Evolutionary conservation across 2,113 vertebrate genomes (phyloP).

Genomic region (Tor tambroides): DNA sequence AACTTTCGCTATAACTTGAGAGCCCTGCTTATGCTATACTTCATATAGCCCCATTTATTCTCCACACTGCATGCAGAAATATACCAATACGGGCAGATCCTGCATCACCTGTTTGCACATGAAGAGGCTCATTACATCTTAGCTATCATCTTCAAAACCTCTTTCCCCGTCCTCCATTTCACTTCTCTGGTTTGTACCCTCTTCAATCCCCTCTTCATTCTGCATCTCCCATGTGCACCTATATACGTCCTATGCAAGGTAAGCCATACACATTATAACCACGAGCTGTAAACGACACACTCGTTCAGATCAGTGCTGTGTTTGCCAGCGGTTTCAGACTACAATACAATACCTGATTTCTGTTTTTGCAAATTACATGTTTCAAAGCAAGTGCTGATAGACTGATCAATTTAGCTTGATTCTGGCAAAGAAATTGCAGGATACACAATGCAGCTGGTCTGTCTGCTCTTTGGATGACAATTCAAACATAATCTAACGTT

Average conservation of each 20-base stretch:
- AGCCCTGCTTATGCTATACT: background rate
- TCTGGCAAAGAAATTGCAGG: constrained; percentile 29
- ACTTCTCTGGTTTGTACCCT: background rate
- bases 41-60: background rate
- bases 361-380: constrained; percentile 35
- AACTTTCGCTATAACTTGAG: too few relatives aligned
- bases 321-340: background rate
- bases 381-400: constrained; percentile 41
- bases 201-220: background rate
- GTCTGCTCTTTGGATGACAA: constrained; percentile 18
- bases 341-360: constrained; percentile 27
- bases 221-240: background rate
- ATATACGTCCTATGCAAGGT: background rate
- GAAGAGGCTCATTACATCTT: background rate
- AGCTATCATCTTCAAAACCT: background rate
- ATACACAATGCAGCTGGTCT: constrained; percentile 37
- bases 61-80: background rate
- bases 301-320: constrained; percentile 6
- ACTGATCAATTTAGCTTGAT: constrained; percentile 35
- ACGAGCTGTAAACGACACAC: background rate
- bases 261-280: background rate
- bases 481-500: constrained; percentile 19
- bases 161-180: background rate
- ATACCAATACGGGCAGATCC: background rate
- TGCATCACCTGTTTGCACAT: background rate